Conservation (phyloP, 2,888 invertebrate species). For the Malthinus seriepunctatus region DNA sequence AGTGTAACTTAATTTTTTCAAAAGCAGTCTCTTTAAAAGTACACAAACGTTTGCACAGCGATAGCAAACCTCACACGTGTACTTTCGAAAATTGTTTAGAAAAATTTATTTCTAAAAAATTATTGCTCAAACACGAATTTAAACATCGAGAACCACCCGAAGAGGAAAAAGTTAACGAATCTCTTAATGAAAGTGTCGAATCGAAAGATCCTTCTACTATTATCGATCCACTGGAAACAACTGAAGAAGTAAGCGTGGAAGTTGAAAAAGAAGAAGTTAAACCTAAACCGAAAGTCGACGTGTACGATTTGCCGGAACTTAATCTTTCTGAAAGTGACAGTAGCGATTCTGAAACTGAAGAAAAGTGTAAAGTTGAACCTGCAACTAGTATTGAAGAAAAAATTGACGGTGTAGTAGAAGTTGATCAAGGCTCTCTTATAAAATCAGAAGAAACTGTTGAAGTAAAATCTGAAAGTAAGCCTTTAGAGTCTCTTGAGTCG, state of each 20-base stretch:
- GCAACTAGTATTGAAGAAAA: constrained; percentile 31
- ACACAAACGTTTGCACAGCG: constrained; percentile 74
- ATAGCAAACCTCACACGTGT: constrained; percentile 73
- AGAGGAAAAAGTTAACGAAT: constrained; percentile 34
- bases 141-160: constrained; percentile 60
- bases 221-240: constrained; percentile 37
- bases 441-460: constrained; percentile 14
- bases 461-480: constrained; percentile 16
- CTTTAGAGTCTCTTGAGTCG: constrained; percentile 44
- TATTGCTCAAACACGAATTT: constrained; percentile 72
- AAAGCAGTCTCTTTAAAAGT: constrained; percentile 81
- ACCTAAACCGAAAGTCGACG: constrained; percentile 61
- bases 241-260: constrained; percentile 42
- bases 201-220: constrained; percentile 26
- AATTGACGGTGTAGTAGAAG: constrained; percentile 41
- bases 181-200: constrained; percentile 30
- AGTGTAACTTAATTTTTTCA: constrained; percentile 75
- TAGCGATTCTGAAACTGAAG: constrained; percentile 61
- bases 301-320: constrained; percentile 75
- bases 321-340: constrained; percentile 86
- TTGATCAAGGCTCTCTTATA: constrained; percentile 24
- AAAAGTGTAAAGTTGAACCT: constrained; percentile 32
- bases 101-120: constrained; percentile 80
- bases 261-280: constrained; percentile 49
- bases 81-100: constrained; percentile 71